phyloP scores from a whole-genome alignment of 1,140 invertebrate species.

The Trigoniulus corallinus region DNA sequence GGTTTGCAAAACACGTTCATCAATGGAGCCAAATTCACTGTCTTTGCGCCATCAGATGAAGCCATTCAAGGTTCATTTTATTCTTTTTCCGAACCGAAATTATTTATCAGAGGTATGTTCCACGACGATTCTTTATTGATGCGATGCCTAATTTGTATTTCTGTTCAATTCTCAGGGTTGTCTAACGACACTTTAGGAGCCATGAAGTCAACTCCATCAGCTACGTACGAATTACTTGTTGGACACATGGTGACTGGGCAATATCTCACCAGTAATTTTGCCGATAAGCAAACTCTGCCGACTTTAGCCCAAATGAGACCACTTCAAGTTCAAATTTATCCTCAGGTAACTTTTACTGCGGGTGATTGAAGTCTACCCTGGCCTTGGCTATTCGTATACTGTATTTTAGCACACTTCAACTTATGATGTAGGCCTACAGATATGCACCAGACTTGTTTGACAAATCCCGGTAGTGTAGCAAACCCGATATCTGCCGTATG shows the following conservation, averaged over 20 bases:
- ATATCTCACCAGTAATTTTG: neutral
- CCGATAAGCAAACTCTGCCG: neutral
- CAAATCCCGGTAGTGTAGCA: too few species aligned
- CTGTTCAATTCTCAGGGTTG: neutral
- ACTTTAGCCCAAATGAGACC: neutral
- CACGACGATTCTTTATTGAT: too few species aligned
- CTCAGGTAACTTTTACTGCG: neutral
- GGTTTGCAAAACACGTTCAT: slow-evolving; percentile 27
- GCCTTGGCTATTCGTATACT: too few species aligned
- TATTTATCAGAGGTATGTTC: too few species aligned
- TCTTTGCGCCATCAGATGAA: slow-evolving; percentile 34
- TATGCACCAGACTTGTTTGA: too few species aligned
- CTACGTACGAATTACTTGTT: slow-evolving; percentile 1
- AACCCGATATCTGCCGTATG: too few species aligned
- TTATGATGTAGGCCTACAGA: too few species aligned
- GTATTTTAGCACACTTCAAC: too few species aligned
- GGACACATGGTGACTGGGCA: slow-evolving; percentile 1
- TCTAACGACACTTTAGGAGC: slow-evolving; percentile 1
- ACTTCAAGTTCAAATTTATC: neutral
- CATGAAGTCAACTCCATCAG: neutral
- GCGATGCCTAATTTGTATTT: too few species aligned
- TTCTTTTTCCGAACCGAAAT: neutral
- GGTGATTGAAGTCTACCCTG: too few species aligned
- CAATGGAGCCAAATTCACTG: slow-evolving; percentile 30
- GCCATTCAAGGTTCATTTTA: slow-evolving; percentile 28